Percentiles rank a stretch among this genome's conserved stretches.
Evolutionary conservation across 2,888 invertebrate genomes (phyloP).

Genomic region (Mamestra brassicae): DNA sequence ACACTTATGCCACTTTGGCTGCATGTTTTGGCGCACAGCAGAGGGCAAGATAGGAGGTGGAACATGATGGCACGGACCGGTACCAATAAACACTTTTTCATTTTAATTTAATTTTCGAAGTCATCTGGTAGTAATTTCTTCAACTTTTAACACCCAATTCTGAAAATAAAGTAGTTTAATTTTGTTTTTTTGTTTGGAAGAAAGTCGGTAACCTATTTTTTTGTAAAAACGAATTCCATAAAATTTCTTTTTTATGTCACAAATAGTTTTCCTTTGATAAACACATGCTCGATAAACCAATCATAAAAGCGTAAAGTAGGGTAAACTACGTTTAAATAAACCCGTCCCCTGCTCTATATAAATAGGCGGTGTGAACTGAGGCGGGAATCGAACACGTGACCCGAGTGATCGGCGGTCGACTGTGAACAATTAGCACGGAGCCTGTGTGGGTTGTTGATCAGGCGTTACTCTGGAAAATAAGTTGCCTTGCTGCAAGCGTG

Average conservation of each 20-base stretch:
- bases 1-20: too few species aligned
- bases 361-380: constrained; percentile 67
- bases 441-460: constrained; percentile 48
- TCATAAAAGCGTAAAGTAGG: constrained; percentile 23
- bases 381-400: constrained; percentile 70
- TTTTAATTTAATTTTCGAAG: too few species aligned
- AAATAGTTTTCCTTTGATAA: constrained; percentile 14
- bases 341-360: constrained; percentile 45
- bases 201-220: background rate
- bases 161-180: too few species aligned
- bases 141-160: too few species aligned
- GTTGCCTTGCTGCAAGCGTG: background rate
- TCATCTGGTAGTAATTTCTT: too few species aligned
- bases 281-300: constrained; percentile 9
- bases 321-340: constrained; percentile 37
- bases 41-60: too few species aligned
- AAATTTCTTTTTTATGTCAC: background rate
- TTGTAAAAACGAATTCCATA: too few species aligned
- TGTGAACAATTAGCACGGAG: constrained; percentile 68
- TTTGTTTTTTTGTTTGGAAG: too few species aligned
- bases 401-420: constrained; percentile 61
- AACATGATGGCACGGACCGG: too few species aligned
- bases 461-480: constrained; percentile 26
- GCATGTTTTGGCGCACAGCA: too few species aligned
- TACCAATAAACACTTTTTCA: too few species aligned